These are phyloP conservation scores for Entomyzon cyanotis DNA, from an alignment of 2,113 vertebrate genomes.

Conservation along the genomic window DNA sequence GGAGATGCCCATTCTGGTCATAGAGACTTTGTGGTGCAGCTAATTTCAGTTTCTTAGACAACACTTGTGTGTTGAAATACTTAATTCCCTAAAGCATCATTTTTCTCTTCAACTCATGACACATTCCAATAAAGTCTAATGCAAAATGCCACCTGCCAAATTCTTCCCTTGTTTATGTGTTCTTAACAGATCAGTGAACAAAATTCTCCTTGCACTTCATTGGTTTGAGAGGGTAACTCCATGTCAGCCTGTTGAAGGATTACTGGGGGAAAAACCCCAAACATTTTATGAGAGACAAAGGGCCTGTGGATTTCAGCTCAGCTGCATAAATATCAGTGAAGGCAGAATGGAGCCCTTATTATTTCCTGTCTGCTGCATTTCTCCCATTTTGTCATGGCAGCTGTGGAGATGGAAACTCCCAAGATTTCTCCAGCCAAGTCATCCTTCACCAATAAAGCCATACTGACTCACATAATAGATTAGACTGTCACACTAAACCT, in stretches of 20 bases:
- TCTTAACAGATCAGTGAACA: not conserved
- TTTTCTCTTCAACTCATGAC: not conserved
- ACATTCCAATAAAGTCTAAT: not conserved
- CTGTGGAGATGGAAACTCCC: slow-evolving; percentile 25
- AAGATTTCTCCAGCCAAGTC: slow-evolving; percentile 23
- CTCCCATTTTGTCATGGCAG: slow-evolving; percentile 35
- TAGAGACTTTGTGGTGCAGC: not conserved
- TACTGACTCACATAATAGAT: slow-evolving; percentile 32
- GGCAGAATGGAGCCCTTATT: not conserved
- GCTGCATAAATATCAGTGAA: not conserved
- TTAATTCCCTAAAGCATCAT: not conserved
- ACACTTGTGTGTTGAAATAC: not conserved
- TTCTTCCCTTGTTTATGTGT: not conserved
- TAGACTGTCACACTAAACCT: slow-evolving; percentile 33
- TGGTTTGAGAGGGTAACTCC: not conserved
- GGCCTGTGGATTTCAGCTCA: not conserved
- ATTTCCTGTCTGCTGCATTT: slow-evolving; percentile 35
- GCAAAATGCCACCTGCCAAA: not conserved
- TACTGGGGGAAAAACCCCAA: not conserved
- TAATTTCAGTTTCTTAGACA: slow-evolving; percentile 9
- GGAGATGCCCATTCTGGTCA: not conserved
- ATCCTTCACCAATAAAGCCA: slow-evolving; percentile 26
- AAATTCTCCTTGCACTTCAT: not conserved
- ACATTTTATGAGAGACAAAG: not conserved
- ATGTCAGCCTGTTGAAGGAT: not conserved